These are phyloP conservation scores for Sylvilagus bachmani DNA, from an alignment of 2,113 vertebrate species.

Conservation along the genomic window DNA sequence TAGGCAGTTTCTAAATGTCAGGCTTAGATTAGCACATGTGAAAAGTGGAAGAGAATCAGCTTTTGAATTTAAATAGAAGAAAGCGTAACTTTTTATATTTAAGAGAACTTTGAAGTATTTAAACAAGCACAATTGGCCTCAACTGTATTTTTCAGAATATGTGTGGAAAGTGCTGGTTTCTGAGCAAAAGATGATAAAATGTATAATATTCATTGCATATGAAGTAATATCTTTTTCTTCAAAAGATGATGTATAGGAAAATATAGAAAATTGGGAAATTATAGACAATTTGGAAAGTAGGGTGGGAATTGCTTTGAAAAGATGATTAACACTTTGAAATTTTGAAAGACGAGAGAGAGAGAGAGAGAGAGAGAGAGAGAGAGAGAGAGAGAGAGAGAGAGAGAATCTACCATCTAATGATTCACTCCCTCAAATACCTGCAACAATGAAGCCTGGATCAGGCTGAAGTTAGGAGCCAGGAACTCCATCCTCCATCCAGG, in stretches of 20 bases:
- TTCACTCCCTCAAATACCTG: no score
- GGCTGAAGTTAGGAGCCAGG: no score
- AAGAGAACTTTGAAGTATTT: constrained; percentile 66
- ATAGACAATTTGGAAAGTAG: neutral
- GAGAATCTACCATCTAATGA: no score
- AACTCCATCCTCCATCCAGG: no score
- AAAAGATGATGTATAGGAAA: constrained; percentile 45
- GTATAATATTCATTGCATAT: neutral
- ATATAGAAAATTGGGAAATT: constrained; percentile 9
- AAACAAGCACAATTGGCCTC: constrained; percentile 52
- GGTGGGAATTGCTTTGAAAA: constrained; percentile 7
- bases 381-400: no score
- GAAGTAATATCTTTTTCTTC: neutral
- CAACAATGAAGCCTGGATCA: no score
- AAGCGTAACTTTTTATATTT: constrained; percentile 68
- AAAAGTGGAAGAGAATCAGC: constrained; percentile 10
- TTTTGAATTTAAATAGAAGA: constrained; percentile 67
- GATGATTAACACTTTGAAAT: neutral
- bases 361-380: no score
- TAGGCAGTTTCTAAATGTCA: constrained; percentile 65
- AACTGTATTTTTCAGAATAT: constrained; percentile 29
- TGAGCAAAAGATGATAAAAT: neutral
- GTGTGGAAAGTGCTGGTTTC: constrained; percentile 37
- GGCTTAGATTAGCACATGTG: constrained; percentile 60
- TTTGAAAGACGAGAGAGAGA: no score